A percentile compares a stretch with the other conserved stretches of the same genome.
Conservation (phyloP, 30 jellyfish, hydroid and myxozoan species). For the Cassiopea andromeda region DNA sequence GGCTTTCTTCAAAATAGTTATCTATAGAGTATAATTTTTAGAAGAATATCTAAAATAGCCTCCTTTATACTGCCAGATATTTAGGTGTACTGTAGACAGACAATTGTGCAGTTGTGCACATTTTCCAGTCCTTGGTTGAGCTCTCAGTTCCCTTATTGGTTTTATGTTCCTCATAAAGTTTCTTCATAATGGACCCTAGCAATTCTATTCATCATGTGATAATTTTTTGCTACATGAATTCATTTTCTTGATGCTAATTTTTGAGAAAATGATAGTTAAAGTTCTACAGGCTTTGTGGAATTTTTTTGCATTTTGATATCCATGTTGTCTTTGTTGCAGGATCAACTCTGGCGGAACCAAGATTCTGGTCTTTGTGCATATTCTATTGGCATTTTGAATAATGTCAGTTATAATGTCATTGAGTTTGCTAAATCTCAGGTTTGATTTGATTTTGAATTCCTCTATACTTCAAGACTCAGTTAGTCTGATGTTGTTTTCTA, state of each 20-base stretch:
- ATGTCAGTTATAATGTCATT: constrained; percentile 89
- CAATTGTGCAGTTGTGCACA: too few relatives aligned
- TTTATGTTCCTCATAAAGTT: too few relatives aligned
- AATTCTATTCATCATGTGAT: background rate
- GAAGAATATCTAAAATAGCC: too few relatives aligned
- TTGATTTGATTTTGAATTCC: background rate
- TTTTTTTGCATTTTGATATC: background rate
- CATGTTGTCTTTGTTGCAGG: constrained; percentile 36
- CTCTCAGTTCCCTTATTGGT: too few relatives aligned
- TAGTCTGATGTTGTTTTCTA: background rate
- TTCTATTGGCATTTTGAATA: constrained; percentile 86
- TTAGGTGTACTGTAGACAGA: too few relatives aligned
- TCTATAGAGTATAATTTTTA: too few relatives aligned
- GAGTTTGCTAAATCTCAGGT: constrained; percentile 98
- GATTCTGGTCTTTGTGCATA: constrained; percentile 96
- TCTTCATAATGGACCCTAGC: too few relatives aligned
- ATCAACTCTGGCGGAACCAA: constrained; percentile 92
- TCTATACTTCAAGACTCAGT: background rate
- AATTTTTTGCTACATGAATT: background rate
- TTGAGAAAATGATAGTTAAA: background rate
- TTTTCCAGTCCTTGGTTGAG: too few relatives aligned
- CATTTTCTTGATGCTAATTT: background rate
- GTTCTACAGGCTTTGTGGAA: background rate
- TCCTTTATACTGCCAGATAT: too few relatives aligned
- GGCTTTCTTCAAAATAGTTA: too few relatives aligned